phyloP scores from a whole-genome alignment of 2,797 vertebrate genomes.

The Zenarchopterus dispar region DNA sequence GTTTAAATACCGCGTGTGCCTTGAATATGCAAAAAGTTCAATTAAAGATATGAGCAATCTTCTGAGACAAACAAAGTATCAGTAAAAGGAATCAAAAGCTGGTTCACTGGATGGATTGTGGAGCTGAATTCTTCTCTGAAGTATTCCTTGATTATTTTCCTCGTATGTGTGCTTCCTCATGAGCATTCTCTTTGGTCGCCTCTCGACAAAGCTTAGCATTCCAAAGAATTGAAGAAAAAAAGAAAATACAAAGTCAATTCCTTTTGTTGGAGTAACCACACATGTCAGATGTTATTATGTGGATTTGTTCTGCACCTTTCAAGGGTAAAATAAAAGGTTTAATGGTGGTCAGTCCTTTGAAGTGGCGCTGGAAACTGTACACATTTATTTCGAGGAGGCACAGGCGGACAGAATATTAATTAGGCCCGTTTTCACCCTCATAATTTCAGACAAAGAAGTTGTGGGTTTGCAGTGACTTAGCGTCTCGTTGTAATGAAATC shows the following conservation, averaged over 20 bases:
- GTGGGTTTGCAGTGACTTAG: constrained; percentile 9
- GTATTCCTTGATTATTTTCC: constrained; percentile 45
- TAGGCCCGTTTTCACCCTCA: constrained; percentile 1
- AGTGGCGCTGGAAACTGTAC: constrained; percentile 34
- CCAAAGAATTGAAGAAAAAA: constrained; percentile 58
- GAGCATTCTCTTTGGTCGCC: constrained; percentile 65
- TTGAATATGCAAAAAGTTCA: constrained; percentile 46
- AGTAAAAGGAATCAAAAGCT: constrained; percentile 27
- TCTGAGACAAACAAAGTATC: constrained; percentile 41
- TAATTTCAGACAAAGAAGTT: constrained; percentile 22
- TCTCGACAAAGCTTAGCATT: constrained; percentile 55
- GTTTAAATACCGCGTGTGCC: constrained; percentile 49
- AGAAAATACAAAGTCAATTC: constrained; percentile 58
- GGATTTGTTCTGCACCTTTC: constrained; percentile 47
- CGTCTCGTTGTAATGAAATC: constrained; percentile 7
- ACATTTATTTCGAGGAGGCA: constrained; percentile 42
- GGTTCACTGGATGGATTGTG: constrained; percentile 17
- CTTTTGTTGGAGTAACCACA: constrained; percentile 24
- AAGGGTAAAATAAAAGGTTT: constrained; percentile 56
- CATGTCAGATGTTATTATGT: constrained; percentile 62
- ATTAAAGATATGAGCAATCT: constrained; percentile 39
- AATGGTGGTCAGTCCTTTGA: constrained; percentile 57
- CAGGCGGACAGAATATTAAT: constrained; percentile 36
- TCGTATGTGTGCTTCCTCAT: constrained; percentile 36
- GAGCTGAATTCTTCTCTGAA: constrained; percentile 26